Conservation (phyloP, 2,797 vertebrate genomes). For the Lycodopsis pacificus region DNA sequence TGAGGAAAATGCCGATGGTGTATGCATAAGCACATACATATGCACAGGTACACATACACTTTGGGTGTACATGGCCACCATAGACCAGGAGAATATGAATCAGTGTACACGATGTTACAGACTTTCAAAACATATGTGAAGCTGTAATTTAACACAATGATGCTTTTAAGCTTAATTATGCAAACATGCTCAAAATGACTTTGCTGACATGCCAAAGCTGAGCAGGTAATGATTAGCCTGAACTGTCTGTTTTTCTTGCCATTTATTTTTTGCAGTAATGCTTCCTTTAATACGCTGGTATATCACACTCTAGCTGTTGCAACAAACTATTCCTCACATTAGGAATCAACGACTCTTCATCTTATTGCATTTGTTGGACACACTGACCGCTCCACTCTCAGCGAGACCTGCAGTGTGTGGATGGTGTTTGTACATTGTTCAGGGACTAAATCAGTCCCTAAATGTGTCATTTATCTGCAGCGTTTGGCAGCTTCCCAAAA, state of each 20-base stretch:
- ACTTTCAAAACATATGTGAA: neutral
- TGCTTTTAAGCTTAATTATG: neutral
- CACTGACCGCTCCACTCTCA: conserved; percentile 35
- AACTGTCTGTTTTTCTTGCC: neutral
- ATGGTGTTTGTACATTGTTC: conserved; percentile 59
- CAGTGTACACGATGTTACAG: neutral
- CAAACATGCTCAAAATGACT: neutral
- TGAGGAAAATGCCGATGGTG: no score
- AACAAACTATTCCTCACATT: conserved; percentile 54
- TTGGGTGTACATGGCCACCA: no score
- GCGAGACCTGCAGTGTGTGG: conserved; percentile 29
- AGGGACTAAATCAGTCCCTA: conserved; percentile 56
- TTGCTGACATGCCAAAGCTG: neutral
- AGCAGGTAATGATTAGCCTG: no score
- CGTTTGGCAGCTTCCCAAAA: conserved; percentile 75
- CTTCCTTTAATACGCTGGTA: conserved; percentile 18
- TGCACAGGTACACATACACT: no score
- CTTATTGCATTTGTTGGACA: conserved; percentile 52
- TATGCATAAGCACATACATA: no score
- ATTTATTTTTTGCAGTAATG: conserved; percentile 11
- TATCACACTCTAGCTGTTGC: conserved; percentile 33
- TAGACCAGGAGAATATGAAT: neutral
- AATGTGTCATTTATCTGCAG: conserved; percentile 76
- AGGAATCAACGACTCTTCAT: conserved; percentile 62
- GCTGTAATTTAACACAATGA: neutral